Evolutionary conservation across 2,888 invertebrate genomes (phyloP).

Genomic region (Liopterus haemorrhoidalis): DNA sequence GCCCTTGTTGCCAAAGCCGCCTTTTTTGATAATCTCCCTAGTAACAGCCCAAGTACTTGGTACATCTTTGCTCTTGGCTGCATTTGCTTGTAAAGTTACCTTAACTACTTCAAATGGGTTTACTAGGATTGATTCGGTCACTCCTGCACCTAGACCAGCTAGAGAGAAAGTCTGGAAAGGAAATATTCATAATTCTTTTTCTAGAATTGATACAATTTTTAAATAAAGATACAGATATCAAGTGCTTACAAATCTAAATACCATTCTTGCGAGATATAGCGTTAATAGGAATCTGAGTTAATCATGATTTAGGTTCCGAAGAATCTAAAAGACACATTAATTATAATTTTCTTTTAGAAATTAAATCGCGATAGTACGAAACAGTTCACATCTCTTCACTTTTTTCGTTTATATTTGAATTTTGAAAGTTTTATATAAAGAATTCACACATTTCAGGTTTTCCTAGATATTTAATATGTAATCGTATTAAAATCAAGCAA

Average conservation of each 20-base stretch:
- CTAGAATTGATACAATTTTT: neutral
- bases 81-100: conserved; percentile 78
- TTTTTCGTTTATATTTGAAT: too few relatives aligned
- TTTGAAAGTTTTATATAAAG: too few relatives aligned
- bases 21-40: conserved; percentile 64
- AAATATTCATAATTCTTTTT: conserved; percentile 1
- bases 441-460: too few relatives aligned
- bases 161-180: conserved; percentile 72
- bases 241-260: too few relatives aligned
- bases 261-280: neutral
- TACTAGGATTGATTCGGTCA: conserved; percentile 86
- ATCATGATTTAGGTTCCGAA: too few relatives aligned
- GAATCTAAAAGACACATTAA: too few relatives aligned
- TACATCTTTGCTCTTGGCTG: conserved; percentile 54
- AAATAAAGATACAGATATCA: too few relatives aligned
- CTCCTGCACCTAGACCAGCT: conserved; percentile 82
- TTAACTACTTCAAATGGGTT: conserved; percentile 96
- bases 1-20: conserved; percentile 74
- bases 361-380: too few relatives aligned
- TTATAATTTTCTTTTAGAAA: too few relatives aligned
- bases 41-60: conserved; percentile 78
- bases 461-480: too few relatives aligned
- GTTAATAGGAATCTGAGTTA: neutral
- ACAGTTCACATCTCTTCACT: too few relatives aligned
- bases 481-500: too few relatives aligned